phyloP scores from a whole-genome alignment of 2,888 invertebrate genomes.

The Andricus quercusramuli region DNA sequence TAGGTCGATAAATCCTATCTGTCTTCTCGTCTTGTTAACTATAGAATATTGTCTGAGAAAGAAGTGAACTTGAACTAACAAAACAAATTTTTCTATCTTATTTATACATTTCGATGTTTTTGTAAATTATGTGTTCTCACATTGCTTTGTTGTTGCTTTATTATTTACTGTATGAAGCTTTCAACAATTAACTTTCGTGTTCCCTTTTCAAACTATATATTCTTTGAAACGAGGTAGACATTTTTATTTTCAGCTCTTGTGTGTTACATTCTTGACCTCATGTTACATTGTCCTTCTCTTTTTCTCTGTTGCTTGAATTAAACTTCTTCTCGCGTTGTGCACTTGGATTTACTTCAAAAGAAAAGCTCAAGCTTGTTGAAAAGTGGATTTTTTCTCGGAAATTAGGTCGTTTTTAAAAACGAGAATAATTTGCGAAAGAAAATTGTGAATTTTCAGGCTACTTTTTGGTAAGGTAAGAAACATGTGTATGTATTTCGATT shows the following conservation, averaged over 20 bases:
- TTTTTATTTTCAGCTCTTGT: slow-evolving; percentile 22
- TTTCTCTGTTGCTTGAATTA: background rate
- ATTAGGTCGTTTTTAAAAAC: background rate
- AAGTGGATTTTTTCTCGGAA: background rate
- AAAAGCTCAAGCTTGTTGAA: slow-evolving; percentile 23
- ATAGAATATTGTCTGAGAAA: background rate
- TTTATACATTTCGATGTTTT: background rate
- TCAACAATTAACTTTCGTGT: too few species aligned
- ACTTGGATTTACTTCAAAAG: slow-evolving; percentile 13
- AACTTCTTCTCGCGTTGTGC: background rate
- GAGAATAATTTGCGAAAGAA: background rate
- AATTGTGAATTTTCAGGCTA: background rate
- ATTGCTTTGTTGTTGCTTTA: background rate
- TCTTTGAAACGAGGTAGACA: background rate
- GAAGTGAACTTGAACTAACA: background rate
- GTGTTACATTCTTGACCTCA: slow-evolving; percentile 20
- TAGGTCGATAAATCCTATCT: background rate
- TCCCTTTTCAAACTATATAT: background rate
- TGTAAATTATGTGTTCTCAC: background rate
- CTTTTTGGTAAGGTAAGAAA: background rate
- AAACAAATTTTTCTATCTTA: background rate
- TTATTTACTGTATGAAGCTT: too few species aligned
- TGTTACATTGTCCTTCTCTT: slow-evolving; percentile 8
- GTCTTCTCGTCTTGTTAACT: background rate
- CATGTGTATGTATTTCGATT: background rate